Conservation (phyloP, 1,140 invertebrate species). For the Drusus annulatus region DNA sequence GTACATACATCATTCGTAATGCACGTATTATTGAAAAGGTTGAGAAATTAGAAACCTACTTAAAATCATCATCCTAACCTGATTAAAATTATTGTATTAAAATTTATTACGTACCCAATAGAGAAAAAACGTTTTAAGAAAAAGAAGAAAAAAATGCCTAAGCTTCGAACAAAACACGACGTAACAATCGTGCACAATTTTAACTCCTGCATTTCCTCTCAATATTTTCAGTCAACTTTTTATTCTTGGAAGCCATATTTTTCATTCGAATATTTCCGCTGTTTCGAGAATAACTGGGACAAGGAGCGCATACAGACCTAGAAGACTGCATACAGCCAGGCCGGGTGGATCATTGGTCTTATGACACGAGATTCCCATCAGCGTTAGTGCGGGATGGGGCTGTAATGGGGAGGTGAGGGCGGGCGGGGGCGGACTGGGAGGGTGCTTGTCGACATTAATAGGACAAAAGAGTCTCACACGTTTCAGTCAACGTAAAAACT, state of each 20-base stretch:
- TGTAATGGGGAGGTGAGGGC: background rate
- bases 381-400: constrained; percentile 3
- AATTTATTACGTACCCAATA: no score
- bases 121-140: no score
- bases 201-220: background rate
- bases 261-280: background rate
- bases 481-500: background rate
- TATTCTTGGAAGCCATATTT: background rate
- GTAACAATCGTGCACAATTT: no score
- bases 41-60: no score
- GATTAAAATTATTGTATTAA: no score
- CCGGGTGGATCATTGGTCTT: constrained; percentile 31
- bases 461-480: constrained; percentile 9
- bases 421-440: no score
- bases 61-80: no score
- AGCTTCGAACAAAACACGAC: no score
- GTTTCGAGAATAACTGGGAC: constrained; percentile 8
- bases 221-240: background rate
- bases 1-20: no score
- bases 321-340: background rate
- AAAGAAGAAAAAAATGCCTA: no score
- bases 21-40: no score
- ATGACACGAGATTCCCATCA: constrained; percentile 49
- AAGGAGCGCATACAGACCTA: background rate
- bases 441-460: constrained; percentile 14